phyloP scores from a whole-genome alignment of 2,888 invertebrate genomes.

The Itoplectis maculator region DNA sequence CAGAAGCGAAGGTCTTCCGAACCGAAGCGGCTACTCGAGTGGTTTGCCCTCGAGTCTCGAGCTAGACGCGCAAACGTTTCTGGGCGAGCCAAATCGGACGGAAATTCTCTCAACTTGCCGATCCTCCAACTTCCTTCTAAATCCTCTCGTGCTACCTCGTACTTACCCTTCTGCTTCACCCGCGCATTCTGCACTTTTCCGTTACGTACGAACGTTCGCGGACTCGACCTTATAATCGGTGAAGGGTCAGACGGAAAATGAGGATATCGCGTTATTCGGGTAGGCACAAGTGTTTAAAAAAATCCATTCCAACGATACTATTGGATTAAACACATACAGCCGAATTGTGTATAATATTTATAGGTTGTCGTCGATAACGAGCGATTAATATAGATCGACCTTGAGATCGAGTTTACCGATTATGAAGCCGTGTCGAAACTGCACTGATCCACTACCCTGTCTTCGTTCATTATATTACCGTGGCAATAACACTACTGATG shows the following conservation, averaged over 20 bases:
- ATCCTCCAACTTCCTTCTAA: constrained; percentile 50
- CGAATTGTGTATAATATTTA: too few species aligned
- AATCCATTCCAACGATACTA: too few species aligned
- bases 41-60: constrained; percentile 59
- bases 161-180: constrained; percentile 38
- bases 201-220: background rate
- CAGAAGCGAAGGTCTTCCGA: constrained; percentile 52
- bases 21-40: constrained; percentile 61
- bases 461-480: background rate
- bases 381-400: background rate
- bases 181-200: constrained; percentile 2
- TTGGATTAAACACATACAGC: background rate
- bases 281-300: too few species aligned
- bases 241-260: background rate
- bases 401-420: background rate
- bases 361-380: too few species aligned
- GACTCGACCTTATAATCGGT: constrained; percentile 25
- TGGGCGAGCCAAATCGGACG: constrained; percentile 71
- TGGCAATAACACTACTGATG: too few species aligned
- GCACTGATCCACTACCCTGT: background rate
- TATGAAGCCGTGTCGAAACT: background rate
- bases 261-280: background rate
- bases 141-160: constrained; percentile 46
- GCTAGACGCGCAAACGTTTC: constrained; percentile 69
- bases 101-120: constrained; percentile 67